Evolutionary conservation across 2,113 vertebrate species (phyloP).

Genomic region (Puntigrus tetrazona): DNA sequence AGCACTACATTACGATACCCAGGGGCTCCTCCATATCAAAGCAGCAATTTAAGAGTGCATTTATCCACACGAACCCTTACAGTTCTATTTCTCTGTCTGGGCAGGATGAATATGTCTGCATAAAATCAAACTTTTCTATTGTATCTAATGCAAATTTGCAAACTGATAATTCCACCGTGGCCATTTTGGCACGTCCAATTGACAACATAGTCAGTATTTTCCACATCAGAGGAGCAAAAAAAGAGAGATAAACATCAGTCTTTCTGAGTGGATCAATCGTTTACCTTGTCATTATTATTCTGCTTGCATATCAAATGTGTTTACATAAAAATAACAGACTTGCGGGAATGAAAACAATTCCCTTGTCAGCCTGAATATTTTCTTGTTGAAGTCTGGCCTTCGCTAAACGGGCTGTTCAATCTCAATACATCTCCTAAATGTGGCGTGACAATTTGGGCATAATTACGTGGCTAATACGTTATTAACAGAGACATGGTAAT

Average conservation of each 20-base stretch:
- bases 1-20: neutral
- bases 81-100: neutral
- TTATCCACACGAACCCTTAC: neutral
- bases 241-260: constrained; percentile 1
- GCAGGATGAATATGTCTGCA: constrained; percentile 1
- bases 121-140: constrained; percentile 6
- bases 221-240: constrained; percentile 7
- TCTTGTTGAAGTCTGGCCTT: constrained; percentile 27
- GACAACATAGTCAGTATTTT: neutral
- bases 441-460: constrained; percentile 36
- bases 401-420: constrained; percentile 39
- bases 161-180: constrained; percentile 23
- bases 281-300: constrained; percentile 38
- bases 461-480: constrained; percentile 41
- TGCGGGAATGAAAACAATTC: constrained; percentile 19
- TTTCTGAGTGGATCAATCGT: constrained; percentile 29
- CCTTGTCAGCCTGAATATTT: constrained; percentile 40
- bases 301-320: constrained; percentile 30
- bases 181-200: neutral
- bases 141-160: constrained; percentile 12
- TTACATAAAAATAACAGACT: constrained; percentile 37
- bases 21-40: constrained; percentile 15
- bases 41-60: constrained; percentile 10
- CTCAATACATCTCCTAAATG: constrained; percentile 44
- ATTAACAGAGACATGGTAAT: constrained; percentile 45